These are phyloP conservation scores for Chiroxiphia lanceolata DNA, from an alignment of 2,797 vertebrate genomes.

Conservation along the genomic window DNA sequence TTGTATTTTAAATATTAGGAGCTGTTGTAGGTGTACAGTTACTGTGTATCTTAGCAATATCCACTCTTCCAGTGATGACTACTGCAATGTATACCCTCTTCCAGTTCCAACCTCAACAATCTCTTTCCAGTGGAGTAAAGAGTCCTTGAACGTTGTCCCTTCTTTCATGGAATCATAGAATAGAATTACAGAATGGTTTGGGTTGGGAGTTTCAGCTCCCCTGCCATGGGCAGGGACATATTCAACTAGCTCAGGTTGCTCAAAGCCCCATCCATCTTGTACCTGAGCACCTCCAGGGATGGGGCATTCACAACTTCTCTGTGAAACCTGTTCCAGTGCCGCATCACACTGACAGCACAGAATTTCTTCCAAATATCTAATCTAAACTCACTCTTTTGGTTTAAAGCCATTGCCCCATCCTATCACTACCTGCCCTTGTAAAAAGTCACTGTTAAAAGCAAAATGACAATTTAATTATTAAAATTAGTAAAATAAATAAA, in stretches of 20 bases:
- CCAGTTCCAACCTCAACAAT: background rate
- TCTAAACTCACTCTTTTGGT: background rate
- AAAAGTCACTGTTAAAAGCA: background rate
- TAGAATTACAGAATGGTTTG: background rate
- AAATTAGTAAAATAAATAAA: background rate
- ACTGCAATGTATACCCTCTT: background rate
- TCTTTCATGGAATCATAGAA: background rate
- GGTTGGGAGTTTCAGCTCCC: accelerated
- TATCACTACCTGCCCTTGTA: background rate
- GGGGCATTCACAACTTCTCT: background rate
- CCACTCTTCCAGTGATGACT: background rate
- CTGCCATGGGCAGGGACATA: background rate
- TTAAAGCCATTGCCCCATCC: background rate
- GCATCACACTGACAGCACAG: background rate
- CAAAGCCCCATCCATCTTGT: background rate
- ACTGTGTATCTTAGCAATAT: background rate
- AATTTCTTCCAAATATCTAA: background rate
- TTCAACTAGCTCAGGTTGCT: background rate
- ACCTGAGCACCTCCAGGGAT: background rate
- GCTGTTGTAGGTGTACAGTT: background rate
- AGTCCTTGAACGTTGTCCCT: background rate
- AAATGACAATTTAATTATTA: background rate
- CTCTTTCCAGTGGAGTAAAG: background rate
- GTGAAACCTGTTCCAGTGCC: background rate
- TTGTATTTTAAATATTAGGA: background rate